Evolutionary conservation across 2,113 vertebrate species (phyloP).

Genomic region (Notothenia coriiceps): DNA sequence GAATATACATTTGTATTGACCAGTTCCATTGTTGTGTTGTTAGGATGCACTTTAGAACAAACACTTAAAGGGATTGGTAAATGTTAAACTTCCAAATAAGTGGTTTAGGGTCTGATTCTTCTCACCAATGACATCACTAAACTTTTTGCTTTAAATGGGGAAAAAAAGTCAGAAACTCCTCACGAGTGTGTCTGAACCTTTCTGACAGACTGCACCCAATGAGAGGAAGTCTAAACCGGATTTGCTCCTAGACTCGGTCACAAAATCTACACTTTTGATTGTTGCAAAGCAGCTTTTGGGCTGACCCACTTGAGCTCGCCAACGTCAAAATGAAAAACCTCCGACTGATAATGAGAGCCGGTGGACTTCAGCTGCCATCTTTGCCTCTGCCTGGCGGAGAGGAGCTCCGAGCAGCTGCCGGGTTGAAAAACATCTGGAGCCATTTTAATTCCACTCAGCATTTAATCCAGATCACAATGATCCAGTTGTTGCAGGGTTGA

Average conservation of each 20-base stretch:
- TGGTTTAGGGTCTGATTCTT: too few relatives aligned
- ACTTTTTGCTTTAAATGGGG: too few relatives aligned
- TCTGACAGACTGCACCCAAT: too few relatives aligned
- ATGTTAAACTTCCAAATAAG: too few relatives aligned
- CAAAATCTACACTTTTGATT: conserved; percentile 23
- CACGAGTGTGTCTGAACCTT: background rate
- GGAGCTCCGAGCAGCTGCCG: conserved; percentile 52
- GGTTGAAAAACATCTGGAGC: conserved; percentile 68
- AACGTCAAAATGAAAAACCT: background rate
- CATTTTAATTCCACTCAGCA: conserved; percentile 59
- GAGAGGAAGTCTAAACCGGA: background rate
- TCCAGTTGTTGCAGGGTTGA: conserved; percentile 48
- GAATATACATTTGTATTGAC: background rate
- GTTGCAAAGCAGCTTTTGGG: conserved; percentile 50
- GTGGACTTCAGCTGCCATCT: conserved; percentile 40
- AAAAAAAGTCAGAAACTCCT: too few relatives aligned
- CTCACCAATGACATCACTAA: too few relatives aligned
- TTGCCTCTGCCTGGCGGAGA: conserved; percentile 29
- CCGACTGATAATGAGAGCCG: conserved; percentile 44
- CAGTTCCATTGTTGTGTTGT: background rate
- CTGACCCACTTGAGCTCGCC: conserved; percentile 40
- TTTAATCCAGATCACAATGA: conserved; percentile 65
- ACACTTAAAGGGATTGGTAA: too few relatives aligned
- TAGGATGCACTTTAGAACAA: background rate
- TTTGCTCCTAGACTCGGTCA: background rate